These are phyloP conservation scores for Motacilla alba DNA, from an alignment of 2,113 vertebrate genomes.

Conservation along the genomic window DNA sequence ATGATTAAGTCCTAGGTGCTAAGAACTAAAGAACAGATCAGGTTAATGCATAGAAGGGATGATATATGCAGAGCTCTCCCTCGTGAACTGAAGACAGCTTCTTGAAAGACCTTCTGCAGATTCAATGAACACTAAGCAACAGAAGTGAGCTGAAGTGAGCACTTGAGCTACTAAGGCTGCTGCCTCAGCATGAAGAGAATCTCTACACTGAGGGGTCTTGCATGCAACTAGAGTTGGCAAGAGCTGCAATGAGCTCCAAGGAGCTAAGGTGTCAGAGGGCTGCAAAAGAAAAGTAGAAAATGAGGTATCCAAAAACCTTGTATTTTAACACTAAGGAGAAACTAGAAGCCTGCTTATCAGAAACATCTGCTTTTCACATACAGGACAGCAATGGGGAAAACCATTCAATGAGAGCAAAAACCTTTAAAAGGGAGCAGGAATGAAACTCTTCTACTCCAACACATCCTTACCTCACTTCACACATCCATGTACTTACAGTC, in stretches of 20 bases:
- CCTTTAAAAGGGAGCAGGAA: neutral
- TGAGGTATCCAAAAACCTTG: neutral
- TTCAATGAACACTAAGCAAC: neutral
- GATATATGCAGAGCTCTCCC: neutral
- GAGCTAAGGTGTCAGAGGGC: neutral
- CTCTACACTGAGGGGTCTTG: neutral
- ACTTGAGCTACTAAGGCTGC: neutral
- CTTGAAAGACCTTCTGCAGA: neutral
- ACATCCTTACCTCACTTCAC: neutral
- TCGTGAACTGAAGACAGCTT: neutral
- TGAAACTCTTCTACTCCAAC: neutral
- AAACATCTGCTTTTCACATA: neutral
- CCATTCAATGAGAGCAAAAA: neutral
- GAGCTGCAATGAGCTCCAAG: neutral
- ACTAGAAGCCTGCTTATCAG: neutral
- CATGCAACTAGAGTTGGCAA: accelerated
- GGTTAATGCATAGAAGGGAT: neutral
- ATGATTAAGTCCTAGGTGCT: neutral
- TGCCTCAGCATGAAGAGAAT: neutral
- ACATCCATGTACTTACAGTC: neutral
- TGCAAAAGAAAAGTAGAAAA: neutral
- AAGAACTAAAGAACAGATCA: neutral
- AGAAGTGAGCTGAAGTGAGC: neutral
- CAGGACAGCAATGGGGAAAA: neutral
- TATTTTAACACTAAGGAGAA: neutral